Base-by-base conservation (phyloP, 2,888 invertebrate species). In the Nomada ruficornis region DNA sequence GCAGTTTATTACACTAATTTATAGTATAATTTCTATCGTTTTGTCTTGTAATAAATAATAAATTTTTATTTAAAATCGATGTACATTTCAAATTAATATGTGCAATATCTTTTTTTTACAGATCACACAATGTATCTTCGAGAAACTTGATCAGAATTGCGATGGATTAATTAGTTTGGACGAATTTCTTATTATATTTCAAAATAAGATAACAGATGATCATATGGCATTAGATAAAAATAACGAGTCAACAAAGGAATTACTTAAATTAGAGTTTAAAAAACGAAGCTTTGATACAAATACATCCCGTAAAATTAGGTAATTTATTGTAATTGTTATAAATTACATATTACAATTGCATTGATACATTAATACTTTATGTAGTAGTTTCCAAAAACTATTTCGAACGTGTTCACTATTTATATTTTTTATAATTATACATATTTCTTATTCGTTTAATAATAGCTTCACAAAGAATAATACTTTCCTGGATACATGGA, bases 401-500 rank as follows among this genome's bases (percentile, higher is more conserved):
- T 55, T 23, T 20, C 2, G 5, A 55, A 47, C 15, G 3, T 47
- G 20, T n/a, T 10, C 23, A 55, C 10, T 11, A 55, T 11, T 55
- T 11, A 10, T 55, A 55, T 11, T 20, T 55, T 23, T 67, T 62
- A 9, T 36, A 55, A 69, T 47, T 47, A 55, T 44, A 9, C 29
- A 50, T 26, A 7, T 50, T 73, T 71, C 77, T 55, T 80, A 77
- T 76, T 72, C 78, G 65, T 86, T 79, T 18, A 71, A 80, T 59
- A 47, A 67, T 59, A 82, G 75, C 42, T 73, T 71, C 50, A 67
- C 44, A 29, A 67, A 69, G 52, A 90, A 85, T 62, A 89, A 88
- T 36, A 87, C 94, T 23, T 94, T 97, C 60, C 94, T 96, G 57
- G 96, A 97, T 87, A 95, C 96, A 91, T 97, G 97, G 96, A 96